Evolutionary conservation across 2,797 vertebrate species (phyloP), one percentile per base, ranked within the genome.

Genomic region (Vireo griseus): DNA sequence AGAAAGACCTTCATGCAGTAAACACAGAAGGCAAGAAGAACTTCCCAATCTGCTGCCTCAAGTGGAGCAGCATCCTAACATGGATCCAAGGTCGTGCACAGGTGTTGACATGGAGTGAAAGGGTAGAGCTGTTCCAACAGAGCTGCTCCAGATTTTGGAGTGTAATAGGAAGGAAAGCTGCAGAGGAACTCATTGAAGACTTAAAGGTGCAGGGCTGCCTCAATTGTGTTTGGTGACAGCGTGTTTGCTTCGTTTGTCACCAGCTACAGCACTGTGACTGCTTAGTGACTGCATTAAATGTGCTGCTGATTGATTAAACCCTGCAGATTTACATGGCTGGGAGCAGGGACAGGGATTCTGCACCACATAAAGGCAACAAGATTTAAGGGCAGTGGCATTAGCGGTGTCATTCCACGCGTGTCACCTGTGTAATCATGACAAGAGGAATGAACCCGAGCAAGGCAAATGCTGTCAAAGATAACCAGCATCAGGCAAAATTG

Each of bases 401-500:
- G 11, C 0, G 2, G 12, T 68, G 71, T 91, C 86, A 37, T 80
- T 75, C 73, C 1, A 3, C 77, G 54, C 6, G 0, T 52, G 76
- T 54, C 48, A 9, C 40, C 2, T 14, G 11, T 45, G 29, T 39
- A 50, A 90, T 83, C 55, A 8, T 10, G 50, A 75, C 86, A 75
- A 39, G 37, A 25, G 40, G 51, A 81, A 89, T 68, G 86, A 92
- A 58, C n/a, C 72, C 76, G 69, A 57, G 73, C 90, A 84, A 25
- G 88, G 73, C 11, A 89, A 93, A 92, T 35, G 22, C 40, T 92
- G 57, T 59, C 91, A 86, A 42, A 73, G 39, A 42, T 10, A 85
- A 81, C 55, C 61, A 85, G 37, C 28, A 63, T 78, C 73, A 87
- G 52, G 74, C 18, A 92, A 94, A 91, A 95, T 61, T 16, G 5